Base-by-base conservation (phyloP, 1,140 invertebrate species). In the Ostrea edulis region DNA sequence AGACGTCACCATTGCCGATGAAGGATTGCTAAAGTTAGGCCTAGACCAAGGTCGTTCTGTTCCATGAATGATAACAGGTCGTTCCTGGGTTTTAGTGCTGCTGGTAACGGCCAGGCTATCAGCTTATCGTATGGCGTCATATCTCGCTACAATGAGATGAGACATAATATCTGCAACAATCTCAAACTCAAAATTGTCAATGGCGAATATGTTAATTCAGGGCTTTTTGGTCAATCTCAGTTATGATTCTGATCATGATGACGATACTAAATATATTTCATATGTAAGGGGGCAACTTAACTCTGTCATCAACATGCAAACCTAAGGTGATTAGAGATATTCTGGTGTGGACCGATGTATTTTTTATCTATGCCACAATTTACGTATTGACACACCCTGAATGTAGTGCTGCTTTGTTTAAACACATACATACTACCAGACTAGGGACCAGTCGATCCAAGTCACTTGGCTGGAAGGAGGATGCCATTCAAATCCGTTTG, bases 311-410 rank as follows among this genome's bases (percentile, higher is more conserved):
- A 9, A 25, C 9, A 25, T 77, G 22, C 29, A 25, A 77, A 77
- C 29, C 29, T 22, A 77, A 77, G 68, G 29, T 35, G 9, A 25
- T 35, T 25, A 77, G 9, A 77, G 29, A 25, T 25, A 77, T 77
- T 77, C n/a, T 11, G 68, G n/a, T 25, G 22, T 77, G 68, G 68
- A 77, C 68, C 68, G n/a, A n/a, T n/a, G n/a, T n/a, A 77, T 77
- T 77, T 77, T 22, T 77, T 2, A 22, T 77, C 8, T 77, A 25
- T 77, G 68, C 68, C 0, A 20, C 68, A 20, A 77, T 77, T 20
- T 77, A 77, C 22, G 68, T 77, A 12, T 22, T 77, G 1, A 22
- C 68, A 77, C 0, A 77, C 68, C 20, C 68, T 12, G 5, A 22
- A 7, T 22, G 22, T 22, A 12, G n/a, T 25, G 22, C 20, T 20